Conservation (phyloP, 1,140 invertebrate genomes). For the Eulimnadia texana region DNA sequence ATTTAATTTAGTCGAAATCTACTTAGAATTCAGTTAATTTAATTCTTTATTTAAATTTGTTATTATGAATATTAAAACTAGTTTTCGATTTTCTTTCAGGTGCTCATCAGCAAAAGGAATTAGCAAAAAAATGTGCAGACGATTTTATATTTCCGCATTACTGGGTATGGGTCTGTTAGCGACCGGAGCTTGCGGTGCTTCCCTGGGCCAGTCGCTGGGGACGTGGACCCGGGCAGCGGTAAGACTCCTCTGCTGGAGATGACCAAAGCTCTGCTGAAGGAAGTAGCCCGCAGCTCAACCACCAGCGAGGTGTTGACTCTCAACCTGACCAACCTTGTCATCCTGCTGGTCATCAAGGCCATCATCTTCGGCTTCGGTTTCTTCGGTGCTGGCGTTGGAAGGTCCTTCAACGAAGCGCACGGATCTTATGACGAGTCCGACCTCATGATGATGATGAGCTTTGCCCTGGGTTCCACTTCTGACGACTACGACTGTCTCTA, state of each 20-base stretch:
- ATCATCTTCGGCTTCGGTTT: constrained; percentile 57
- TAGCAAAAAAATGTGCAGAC: constrained; percentile 3
- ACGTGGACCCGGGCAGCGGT: neutral
- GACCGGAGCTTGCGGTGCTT: neutral
- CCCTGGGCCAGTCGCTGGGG: neutral
- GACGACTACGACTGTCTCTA: constrained; percentile 54
- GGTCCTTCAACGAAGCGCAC: neutral
- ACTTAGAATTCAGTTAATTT: no score
- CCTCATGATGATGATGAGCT: constrained; percentile 47
- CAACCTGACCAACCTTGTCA: constrained; percentile 63
- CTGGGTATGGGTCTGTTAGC: neutral
- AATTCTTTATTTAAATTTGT: no score
- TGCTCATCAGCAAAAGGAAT: no score
- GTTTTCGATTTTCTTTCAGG: no score
- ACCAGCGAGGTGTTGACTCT: constrained; percentile 53
- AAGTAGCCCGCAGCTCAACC: constrained; percentile 23
- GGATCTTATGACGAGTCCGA: constrained; percentile 39
- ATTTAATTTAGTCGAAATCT: no score
- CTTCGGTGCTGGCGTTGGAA: constrained; percentile 19
- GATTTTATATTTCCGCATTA: neutral
- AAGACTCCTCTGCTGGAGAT: constrained; percentile 15
- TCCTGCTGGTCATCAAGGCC: constrained; percentile 62
- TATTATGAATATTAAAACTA: no score
- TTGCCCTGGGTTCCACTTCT: constrained; percentile 45
- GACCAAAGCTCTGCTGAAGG: constrained; percentile 20